Evolutionary conservation across 2,113 vertebrate species (phyloP).

Genomic region (Salvelinus alpinus): DNA sequence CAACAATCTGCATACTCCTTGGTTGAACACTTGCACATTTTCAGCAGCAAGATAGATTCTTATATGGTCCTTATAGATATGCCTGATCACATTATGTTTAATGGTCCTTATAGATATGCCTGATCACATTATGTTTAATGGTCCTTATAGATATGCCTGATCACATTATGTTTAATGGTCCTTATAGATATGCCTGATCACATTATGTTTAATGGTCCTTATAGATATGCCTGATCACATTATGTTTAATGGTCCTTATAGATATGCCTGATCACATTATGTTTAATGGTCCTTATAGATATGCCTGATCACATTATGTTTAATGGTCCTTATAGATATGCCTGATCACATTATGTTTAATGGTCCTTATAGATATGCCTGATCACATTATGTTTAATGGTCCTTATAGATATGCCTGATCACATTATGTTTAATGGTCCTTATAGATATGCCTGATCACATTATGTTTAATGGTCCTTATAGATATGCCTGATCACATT

Average conservation of each 20-base stretch:
- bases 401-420: slow-evolving; percentile 58
- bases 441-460: slow-evolving; percentile 33
- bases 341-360: slow-evolving; percentile 71
- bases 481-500: slow-evolving; percentile 68
- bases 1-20: slow-evolving; percentile 48
- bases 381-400: slow-evolving; percentile 77
- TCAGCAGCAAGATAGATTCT: slow-evolving; percentile 73
- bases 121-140: slow-evolving; percentile 76
- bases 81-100: slow-evolving; percentile 74
- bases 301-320: slow-evolving; percentile 60
- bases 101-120: slow-evolving; percentile 70
- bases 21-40: slow-evolving; percentile 71
- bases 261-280: slow-evolving; percentile 71
- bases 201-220: slow-evolving; percentile 73
- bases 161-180: slow-evolving; percentile 79
- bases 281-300: slow-evolving; percentile 15
- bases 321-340: no score
- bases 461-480: slow-evolving; percentile 75
- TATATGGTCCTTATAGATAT: slow-evolving; percentile 55
- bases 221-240: slow-evolving; percentile 66
- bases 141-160: slow-evolving; percentile 59
- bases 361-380: slow-evolving; percentile 66
- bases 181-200: slow-evolving; percentile 63
- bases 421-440: slow-evolving; percentile 57
- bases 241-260: slow-evolving; percentile 63